A percentile compares a stretch with the other conserved stretches of the same genome.
Evolutionary conservation across 2,888 invertebrate species (phyloP).

Genomic region (Drosophila neotestacea): DNA sequence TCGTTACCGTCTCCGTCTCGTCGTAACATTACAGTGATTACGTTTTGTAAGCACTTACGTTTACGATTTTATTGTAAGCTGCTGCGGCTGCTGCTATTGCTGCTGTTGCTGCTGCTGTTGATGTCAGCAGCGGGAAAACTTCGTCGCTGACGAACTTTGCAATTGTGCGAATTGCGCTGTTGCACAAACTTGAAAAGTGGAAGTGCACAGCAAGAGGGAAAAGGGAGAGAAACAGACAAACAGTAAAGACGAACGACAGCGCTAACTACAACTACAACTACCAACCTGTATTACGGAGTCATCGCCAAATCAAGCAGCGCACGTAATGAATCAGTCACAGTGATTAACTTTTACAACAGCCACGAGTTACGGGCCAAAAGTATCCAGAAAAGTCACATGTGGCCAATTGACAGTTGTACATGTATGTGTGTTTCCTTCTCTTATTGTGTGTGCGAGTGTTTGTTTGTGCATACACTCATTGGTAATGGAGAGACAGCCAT

Average conservation of each 20-base stretch:
- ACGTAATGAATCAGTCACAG: constrained; percentile 77
- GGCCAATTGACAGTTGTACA: constrained; percentile 44
- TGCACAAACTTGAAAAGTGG: constrained; percentile 65
- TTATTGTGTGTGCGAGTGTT: background rate
- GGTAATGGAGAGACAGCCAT: constrained; percentile 1
- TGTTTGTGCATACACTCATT: background rate
- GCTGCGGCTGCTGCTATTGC: constrained; percentile 9
- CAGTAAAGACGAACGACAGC: constrained; percentile 25
- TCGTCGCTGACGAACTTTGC: constrained; percentile 58
- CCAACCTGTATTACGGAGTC: constrained; percentile 45
- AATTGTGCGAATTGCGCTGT: constrained; percentile 61
- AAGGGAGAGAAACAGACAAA: constrained; percentile 42
- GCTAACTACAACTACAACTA: constrained; percentile 20
- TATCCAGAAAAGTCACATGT: constrained; percentile 50
- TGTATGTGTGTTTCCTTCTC: background rate
- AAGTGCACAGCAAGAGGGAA: constrained; percentile 50
- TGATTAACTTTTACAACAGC: constrained; percentile 68
- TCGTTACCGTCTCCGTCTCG: constrained; percentile 47
- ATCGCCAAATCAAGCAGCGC: constrained; percentile 66
- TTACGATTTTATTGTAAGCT: constrained; percentile 73
- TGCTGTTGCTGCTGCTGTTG: constrained; percentile 21
- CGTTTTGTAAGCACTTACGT: constrained; percentile 74
- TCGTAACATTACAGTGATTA: constrained; percentile 77
- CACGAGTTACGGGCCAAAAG: constrained; percentile 45
- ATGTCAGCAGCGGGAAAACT: constrained; percentile 42